Conservation (phyloP, 2,888 invertebrate species). For the Reticulitermes lucifugus region DNA sequence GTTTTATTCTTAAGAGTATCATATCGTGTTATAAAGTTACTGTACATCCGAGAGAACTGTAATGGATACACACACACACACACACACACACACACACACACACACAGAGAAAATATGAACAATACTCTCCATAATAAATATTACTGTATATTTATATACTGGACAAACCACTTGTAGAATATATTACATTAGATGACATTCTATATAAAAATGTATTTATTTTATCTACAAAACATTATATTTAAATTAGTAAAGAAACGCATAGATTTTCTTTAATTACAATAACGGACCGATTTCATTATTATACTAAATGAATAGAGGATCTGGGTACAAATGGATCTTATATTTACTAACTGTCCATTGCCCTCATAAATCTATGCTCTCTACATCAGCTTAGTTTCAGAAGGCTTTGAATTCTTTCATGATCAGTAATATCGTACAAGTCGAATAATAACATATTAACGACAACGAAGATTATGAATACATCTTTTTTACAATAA, state of each 20-base stretch:
- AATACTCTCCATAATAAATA: slow-evolving; percentile 17
- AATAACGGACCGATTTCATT: slow-evolving; percentile 2
- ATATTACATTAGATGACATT: slow-evolving; percentile 35
- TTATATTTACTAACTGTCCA: neutral
- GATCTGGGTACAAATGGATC: slow-evolving; percentile 35
- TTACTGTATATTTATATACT: slow-evolving; percentile 7
- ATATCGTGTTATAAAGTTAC: slow-evolving; percentile 35
- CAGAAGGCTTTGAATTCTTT: neutral
- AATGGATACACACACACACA: slow-evolving; percentile 31
- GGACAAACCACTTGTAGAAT: slow-evolving; percentile 41
- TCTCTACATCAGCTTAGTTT: neutral
- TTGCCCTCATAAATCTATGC: neutral
- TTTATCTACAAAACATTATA: slow-evolving; percentile 38
- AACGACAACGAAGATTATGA: slow-evolving; percentile 13
- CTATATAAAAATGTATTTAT: slow-evolving; percentile 39
- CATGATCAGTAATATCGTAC: neutral
- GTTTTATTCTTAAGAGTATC: slow-evolving; percentile 28
- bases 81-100: neutral
- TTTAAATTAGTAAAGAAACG: slow-evolving; percentile 20
- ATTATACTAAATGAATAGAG: neutral
- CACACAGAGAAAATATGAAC: slow-evolving; percentile 41
- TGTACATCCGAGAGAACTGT: slow-evolving; percentile 38
- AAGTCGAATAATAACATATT: neutral
- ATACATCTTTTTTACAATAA: neutral
- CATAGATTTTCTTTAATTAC: slow-evolving; percentile 10